phyloP scores from a whole-genome alignment of 2,888 invertebrate genomes.

The Glyphotaelius pellucidus region DNA sequence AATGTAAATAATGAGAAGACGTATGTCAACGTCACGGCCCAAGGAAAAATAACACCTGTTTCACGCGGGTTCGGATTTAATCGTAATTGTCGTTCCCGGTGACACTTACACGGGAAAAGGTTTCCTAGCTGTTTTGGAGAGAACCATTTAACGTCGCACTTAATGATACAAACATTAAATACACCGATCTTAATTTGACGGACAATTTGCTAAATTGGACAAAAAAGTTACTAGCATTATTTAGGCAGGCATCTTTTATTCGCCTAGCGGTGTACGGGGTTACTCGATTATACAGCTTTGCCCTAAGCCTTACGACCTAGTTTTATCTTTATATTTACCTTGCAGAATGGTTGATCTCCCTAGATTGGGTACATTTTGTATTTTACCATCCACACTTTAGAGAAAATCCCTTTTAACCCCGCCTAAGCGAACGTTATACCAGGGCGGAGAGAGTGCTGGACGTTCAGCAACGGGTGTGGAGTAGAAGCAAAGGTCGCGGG shows the following conservation, averaged over 20 bases:
- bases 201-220: background rate
- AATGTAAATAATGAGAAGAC: slow-evolving; percentile 66
- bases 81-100: slow-evolving; percentile 46
- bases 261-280: background rate
- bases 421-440: slow-evolving; percentile 22
- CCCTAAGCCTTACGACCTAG: background rate
- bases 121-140: slow-evolving; percentile 37
- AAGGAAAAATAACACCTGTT: slow-evolving; percentile 60
- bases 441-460: background rate
- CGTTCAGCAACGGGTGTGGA: background rate
- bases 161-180: slow-evolving; percentile 27
- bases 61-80: slow-evolving; percentile 48
- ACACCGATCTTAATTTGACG: slow-evolving; percentile 19
- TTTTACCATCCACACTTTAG: slow-evolving; percentile 54
- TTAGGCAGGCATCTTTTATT: background rate
- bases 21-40: slow-evolving; percentile 64
- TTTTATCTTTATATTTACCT: background rate
- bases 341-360: background rate
- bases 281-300: background rate
- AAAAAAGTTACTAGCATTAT: background rate
- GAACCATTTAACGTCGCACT: slow-evolving; percentile 23
- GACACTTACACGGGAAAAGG: slow-evolving; percentile 43
- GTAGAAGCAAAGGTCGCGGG: background rate
- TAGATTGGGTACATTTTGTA: slow-evolving; percentile 39
- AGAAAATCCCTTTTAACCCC: slow-evolving; percentile 54